Base-by-base conservation (phyloP, 2,888 invertebrate genomes). In the Drosophila differens region DNA sequence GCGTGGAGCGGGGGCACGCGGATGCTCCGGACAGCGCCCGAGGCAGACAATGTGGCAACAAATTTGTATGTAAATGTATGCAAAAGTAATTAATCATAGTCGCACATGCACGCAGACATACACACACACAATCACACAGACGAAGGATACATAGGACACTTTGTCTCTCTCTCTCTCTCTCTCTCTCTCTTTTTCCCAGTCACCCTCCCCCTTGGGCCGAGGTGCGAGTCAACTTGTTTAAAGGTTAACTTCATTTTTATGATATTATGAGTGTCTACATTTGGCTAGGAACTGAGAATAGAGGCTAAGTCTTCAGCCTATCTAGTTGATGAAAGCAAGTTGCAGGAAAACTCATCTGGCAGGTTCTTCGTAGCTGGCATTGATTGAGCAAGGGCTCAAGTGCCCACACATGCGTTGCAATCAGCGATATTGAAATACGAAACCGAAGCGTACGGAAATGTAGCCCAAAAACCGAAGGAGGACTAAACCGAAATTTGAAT, bases 41-140 rank as follows among this genome's bases (percentile, higher is more conserved):
- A 67, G 77, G 84, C 88, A 88, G 88, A 88, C 88, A 88, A 90
- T 86, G 88, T 90, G 91, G 91, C 88, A 87, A 90, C 91, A 89
- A 90, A 89, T 90, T 91, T 89, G 83, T 85, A 91, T 86, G 91
- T 82, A 90, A 91, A 91, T 86, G 82, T 85, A 91, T 91, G 90
- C 86, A 82, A 88, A 90, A 86, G 86, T 82, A 87, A 90, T 87
- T 87, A 87, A 87, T 87, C 83, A 85, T 85, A 91, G 86, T 88
- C 86, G 90, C 90, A 91, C 90, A 87, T 83, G 90, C 83, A 87
- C 81, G 70, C 76, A 76, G 71, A 76, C 77, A 75, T 55, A 70
- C 61, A 63, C 63, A 70, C 61, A 62, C 64, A 69, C 73, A 37
- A 37, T 19, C 41, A 62, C 10, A 60, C 67, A 68, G 41, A 47